phyloP scores from a whole-genome alignment of 2,797 vertebrate genomes.

The Coregonus suidteri region DNA sequence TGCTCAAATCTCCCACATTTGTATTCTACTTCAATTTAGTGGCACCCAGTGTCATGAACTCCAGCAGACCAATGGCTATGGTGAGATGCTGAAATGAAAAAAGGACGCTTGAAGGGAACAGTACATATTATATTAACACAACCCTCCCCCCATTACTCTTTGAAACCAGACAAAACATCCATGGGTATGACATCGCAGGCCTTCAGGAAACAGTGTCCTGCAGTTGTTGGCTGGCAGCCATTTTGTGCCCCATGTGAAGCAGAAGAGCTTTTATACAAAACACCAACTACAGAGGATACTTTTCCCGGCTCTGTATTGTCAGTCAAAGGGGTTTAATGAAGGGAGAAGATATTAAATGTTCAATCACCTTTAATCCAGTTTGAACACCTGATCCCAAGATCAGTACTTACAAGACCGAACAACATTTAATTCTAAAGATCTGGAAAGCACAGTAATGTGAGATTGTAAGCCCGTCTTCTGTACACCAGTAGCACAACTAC shows the following conservation, averaged over 20 bases:
- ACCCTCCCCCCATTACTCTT: background rate
- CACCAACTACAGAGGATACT: background rate
- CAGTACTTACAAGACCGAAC: background rate
- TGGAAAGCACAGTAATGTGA: conserved; percentile 1
- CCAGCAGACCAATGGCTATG: conserved; percentile 10
- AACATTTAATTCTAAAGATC: conserved; percentile 1
- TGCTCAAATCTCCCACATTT: conserved; percentile 17
- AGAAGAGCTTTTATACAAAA: background rate
- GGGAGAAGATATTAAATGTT: background rate
- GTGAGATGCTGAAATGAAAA: conserved; percentile 21
- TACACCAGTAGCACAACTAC: background rate
- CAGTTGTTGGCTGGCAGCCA: background rate
- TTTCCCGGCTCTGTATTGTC: background rate
- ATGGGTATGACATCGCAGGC: conserved; percentile 4
- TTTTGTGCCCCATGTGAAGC: background rate
- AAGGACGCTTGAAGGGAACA: background rate
- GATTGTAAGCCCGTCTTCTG: background rate
- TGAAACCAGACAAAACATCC: background rate
- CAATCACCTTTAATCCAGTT: background rate
- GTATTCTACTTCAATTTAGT: conserved; percentile 16
- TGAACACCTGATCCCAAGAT: background rate
- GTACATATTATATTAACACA: conserved; percentile 16
- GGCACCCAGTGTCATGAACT: conserved; percentile 15
- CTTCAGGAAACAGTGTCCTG: background rate
- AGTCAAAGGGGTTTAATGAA: background rate